Conservation (phyloP, 2,888 invertebrate genomes). For the Teleiodes luculella region DNA sequence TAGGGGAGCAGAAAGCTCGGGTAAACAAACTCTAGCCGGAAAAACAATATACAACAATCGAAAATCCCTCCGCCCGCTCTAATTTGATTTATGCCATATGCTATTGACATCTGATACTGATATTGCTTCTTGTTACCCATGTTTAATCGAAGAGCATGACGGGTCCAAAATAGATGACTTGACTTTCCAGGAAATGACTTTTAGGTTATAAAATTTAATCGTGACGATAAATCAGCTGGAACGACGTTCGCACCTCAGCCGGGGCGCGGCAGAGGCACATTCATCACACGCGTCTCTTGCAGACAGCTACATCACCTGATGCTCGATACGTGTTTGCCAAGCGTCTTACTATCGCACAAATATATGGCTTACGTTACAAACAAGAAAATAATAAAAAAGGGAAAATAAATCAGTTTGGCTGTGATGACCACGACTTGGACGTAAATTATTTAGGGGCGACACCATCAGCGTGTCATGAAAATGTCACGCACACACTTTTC, state of each 20-base stretch:
- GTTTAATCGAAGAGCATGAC: not conserved
- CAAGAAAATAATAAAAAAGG: too few species aligned
- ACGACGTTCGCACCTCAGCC: not conserved
- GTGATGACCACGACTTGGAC: too few species aligned
- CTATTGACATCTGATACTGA: not conserved
- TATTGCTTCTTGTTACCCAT: not conserved
- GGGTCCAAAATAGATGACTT: not conserved
- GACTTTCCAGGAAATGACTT: not conserved
- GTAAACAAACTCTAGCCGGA: constrained; percentile 39
- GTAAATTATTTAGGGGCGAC: not conserved
- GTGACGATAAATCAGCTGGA: constrained; percentile 18
- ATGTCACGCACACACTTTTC: constrained; percentile 6
- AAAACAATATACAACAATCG: constrained; percentile 6
- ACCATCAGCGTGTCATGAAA: not conserved
- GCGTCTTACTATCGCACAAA: not conserved
- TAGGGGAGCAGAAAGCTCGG: constrained; percentile 36
- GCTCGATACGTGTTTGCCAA: constrained; percentile 5
- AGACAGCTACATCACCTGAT: constrained; percentile 22
- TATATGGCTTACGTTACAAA: not conserved
- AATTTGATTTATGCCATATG: constrained; percentile 4
- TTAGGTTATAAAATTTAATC: not conserved
- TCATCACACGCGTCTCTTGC: constrained; percentile 19
- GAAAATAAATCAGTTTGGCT: too few species aligned
- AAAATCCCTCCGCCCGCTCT: constrained; percentile 1
- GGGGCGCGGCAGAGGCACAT: constrained; percentile 16